Conservation (phyloP, 1,140 invertebrate species). For the Penaeus chinensis region DNA sequence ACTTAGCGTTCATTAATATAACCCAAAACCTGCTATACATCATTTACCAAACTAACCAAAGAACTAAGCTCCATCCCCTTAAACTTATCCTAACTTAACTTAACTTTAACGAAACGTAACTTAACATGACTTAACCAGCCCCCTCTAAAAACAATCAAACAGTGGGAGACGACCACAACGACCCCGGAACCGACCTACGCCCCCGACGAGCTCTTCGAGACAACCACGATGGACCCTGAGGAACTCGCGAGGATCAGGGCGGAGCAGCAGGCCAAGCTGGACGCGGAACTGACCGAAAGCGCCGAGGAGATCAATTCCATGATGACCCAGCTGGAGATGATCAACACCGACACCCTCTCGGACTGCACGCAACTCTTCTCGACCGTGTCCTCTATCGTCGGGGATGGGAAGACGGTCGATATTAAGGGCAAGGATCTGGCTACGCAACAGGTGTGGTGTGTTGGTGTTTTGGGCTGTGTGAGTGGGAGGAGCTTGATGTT, state of each 20-base stretch:
- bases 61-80: too few species aligned
- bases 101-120: too few species aligned
- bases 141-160: too few species aligned
- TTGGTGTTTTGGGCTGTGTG: not conserved
- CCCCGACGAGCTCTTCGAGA: not conserved
- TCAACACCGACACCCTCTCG: conserved; percentile 6
- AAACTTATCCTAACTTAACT: too few species aligned
- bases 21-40: too few species aligned
- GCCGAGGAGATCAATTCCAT: not conserved
- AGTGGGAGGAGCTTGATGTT: too few species aligned
- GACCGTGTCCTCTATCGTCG: not conserved
- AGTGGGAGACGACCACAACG: too few species aligned
- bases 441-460: conserved; percentile 9
- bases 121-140: too few species aligned
- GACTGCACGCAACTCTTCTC: conserved; percentile 21
- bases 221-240: conserved; percentile 31
- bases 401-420: conserved; percentile 5
- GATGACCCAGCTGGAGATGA: conserved; percentile 13
- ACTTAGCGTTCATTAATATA: too few species aligned
- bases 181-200: too few species aligned
- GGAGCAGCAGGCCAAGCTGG: not conserved
- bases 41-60: too few species aligned
- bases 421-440: conserved; percentile 7
- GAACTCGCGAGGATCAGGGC: not conserved
- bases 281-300: not conserved